A percentile compares a stretch with the other conserved stretches of the same genome.
Evolutionary conservation across 1,140 invertebrate genomes (phyloP).

Genomic region (Mesaphorura yosii): DNA sequence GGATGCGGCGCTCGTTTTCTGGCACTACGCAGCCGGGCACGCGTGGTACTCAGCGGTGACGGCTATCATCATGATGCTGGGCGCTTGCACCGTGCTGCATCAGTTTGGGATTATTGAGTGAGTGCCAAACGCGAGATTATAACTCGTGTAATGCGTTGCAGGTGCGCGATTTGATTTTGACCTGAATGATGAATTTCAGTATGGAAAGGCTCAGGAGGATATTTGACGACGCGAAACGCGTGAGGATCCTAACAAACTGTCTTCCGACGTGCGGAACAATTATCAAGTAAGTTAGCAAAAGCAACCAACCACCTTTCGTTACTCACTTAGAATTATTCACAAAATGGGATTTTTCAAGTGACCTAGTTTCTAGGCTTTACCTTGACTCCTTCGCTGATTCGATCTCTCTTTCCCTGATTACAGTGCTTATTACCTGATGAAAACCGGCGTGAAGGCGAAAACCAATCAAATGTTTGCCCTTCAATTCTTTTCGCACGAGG

Average conservation of each 20-base stretch:
- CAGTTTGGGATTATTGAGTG: slow-evolving; percentile 19
- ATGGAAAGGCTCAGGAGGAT: not conserved
- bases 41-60: slow-evolving; percentile 21
- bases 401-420: not conserved
- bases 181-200: not conserved
- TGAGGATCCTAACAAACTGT: slow-evolving; percentile 18
- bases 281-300: slow-evolving; percentile 17
- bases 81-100: slow-evolving; percentile 12
- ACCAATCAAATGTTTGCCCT: slow-evolving; percentile 9
- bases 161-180: too few relatives aligned
- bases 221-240: slow-evolving; percentile 13
- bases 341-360: not conserved
- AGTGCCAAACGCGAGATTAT: too few relatives aligned
- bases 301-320: too few relatives aligned
- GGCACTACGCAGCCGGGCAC: slow-evolving; percentile 10
- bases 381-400: slow-evolving; percentile 1
- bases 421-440: slow-evolving; percentile 7
- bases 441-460: not conserved
- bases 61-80: slow-evolving; percentile 7
- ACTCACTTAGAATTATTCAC: too few relatives aligned
- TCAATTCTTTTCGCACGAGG: slow-evolving; percentile 21
- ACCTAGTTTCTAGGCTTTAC: not conserved
- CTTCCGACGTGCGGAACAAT: slow-evolving; percentile 19
- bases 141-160: too few relatives aligned
- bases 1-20: slow-evolving; percentile 9